Base-by-base conservation (phyloP, 2,888 invertebrate species). In the Eudemis profundana region DNA sequence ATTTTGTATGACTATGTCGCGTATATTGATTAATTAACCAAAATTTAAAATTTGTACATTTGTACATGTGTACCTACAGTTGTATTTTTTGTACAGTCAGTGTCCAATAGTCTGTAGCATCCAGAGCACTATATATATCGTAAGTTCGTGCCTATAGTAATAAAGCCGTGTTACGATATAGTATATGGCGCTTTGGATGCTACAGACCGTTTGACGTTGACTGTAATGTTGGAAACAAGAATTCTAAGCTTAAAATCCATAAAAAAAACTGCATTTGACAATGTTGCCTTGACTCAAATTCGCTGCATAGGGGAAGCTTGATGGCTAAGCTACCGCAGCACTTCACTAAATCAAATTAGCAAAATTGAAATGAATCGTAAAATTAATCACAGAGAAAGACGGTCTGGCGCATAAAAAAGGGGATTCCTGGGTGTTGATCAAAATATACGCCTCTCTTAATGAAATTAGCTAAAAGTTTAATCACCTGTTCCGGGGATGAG, bases 391-490 rank as follows among this genome's bases (percentile, higher is more conserved):
- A 71, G 70, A 66, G 63, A 67, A 71, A 71, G 72, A 78, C 70
- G 68, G 71, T 69, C 75, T 70, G 74, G 74, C 73, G 74, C 73
- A 76, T 75, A 79, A 79, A 80, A 79, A 80, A 70, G 68, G 72
- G 70, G 76, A 71, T 70, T 68, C 78, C 78, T 74, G 72, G 73
- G 74, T 82, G 82, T 83, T 85, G 80, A 86, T 84, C 83, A 86
- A 84, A 86, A 86, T 86, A 83, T 85, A 84, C 83, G 83, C 72
- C 74, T 75, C 76, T 82, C 77, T 75, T 85, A 86, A 86, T 82
- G 79, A 83, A 86, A 87, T 87, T 87, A 87, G 76, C 76, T 73
- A 82, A 86, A 87, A 86, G 83, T 87, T 88, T 83, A 84, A 83
- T 85, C 86, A 87, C 87, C 87, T 88, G 87, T 81, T 85, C 78